Base-by-base conservation (phyloP, 2,797 vertebrate species). In the Nannoperca obscura region DNA sequence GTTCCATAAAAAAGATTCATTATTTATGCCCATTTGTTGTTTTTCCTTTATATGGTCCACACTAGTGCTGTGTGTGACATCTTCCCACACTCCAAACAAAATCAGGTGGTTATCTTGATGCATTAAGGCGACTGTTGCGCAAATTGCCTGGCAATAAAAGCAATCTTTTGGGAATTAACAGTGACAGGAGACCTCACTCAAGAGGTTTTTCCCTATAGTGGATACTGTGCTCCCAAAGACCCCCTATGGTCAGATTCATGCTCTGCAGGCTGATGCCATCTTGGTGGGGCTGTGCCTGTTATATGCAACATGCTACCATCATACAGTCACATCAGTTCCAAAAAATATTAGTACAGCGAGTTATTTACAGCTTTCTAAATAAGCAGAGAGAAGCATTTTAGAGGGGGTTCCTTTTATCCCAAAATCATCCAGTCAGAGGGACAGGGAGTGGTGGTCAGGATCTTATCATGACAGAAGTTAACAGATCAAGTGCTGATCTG, bases 251-350 rank as follows among this genome's bases (percentile, higher is more conserved):
- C 54, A 70, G 6, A 77, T 4, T 0, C 0, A 47, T 55, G 55
- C 14, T 71, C 73, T 86, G 68, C 77, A 84, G 13, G 11, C 47
- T 71, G 20, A 2, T 52, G 19, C 19, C 36, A 11, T 36, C 14
- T 32, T 40, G 1, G 30, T 55, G 19, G 11, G 13, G 60, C 22
- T 32, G 58, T 17, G 10, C 34, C 24, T 8, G 2, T 34, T 57
- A 8, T 13, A 60, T 17, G n/a, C 15, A 70, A 38, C 47, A 52
- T 58, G 14, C 14, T 40, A 7, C 12, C 24, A 27, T 67, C 15
- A 53, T 12, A 32, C 13, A 30, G 24, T 38, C 12, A 59, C 27
- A 44, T 32, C 12, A 47, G 30, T 32, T 32, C 3, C 13, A 53
- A 20, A 6, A 57, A 49, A 53, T 27, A 46, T 49, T 22, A 38